Evolutionary conservation across 2,888 invertebrate species (phyloP), one percentile per base, ranked within the genome.

Genomic region (Erannis defoliaria): DNA sequence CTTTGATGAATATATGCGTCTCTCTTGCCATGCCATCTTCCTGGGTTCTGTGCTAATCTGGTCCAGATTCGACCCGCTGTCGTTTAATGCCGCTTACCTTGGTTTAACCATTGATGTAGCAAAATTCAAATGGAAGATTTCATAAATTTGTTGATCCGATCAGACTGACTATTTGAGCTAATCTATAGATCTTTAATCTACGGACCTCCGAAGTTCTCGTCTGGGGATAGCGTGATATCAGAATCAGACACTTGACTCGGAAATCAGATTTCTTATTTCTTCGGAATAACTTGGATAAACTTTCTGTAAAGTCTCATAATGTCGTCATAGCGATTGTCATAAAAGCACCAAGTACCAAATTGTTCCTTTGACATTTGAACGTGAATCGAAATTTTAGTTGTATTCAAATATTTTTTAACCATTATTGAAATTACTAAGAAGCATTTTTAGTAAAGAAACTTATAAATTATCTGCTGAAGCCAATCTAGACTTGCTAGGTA

Each of bases 201-300:
- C 42, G 23, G 18, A 29, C 46, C 31, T n/a, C 29, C n/a, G 35
- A 66, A 72, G 71, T 74, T 70, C 66, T 64, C 68, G 75, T 74
- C 72, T 68, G 64, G 72, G 67, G 68, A 77, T 57, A 14, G 29
- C 46, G 37, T 77, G 77, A 75, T 70, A 64, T 76, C 74, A 76
- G 10, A 10, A 9, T 10, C 19, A 19, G 3, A 18, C 23, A 29
- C 38, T 45, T 58, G 50, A 51, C 19, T 45, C 45, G n/a, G 51
- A 26, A 35, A 45, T 23, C 43, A 16, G 18, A 31, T 55, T 56
- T 29, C 62, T 64, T 56, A 49, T 45, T 19, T 55, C 50, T 55
- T 62, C 42, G 55, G 58, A 58, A 5, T n/a, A n/a, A 61, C 45
- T 56, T 56, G 63, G 56, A 54, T 55, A n/a, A n/a, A n/a, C n/a